Evolutionary conservation across 2,113 vertebrate species (phyloP), one percentile per base, ranked within the genome.

Genomic region (Leptosomus discolor): DNA sequence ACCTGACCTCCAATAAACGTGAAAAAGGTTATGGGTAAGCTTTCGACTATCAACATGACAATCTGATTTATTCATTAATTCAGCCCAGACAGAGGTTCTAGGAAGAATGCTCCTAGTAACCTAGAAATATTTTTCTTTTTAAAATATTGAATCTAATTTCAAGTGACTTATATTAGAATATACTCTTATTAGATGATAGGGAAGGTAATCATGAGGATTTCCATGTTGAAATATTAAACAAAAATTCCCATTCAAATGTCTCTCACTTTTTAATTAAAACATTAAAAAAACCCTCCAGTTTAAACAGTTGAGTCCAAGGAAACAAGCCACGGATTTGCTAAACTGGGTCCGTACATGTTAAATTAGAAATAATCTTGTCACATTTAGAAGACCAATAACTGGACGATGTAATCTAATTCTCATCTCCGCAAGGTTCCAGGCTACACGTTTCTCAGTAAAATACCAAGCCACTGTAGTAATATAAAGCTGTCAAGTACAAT

Each of bases 401-500:
- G 3, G 17, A 41, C 70, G n/a, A 26, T 34, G 43, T 82, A 92
- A 91, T 90, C 92, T 83, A 93, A 95, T 93, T 91, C 95, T 77
- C 91, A 27, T 36, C 88, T 94, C 88, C 15, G 50, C 68, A 11
- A 77, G 69, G 67, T 84, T 79, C 85, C 57, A 3, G 71, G 64
- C 89, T 81, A 50, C 83, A 15, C 5, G 8, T 51, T 88, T 71
- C 88, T 75, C 63, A 3, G 43, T 37, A 34, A 89, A 85, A 73
- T 8, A 64, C 58, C 39, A 57, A 90, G 65, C 41, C 58, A 46
- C n/a, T 53, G 86, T 30, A 93, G 91, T 79, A 93, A 96, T 88
- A 96, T 46, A 85, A 88, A 96, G 68, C 95, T 97, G 94, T 88
- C 92, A 96, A 92, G 92, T 58, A 50, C 79, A 96, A 96, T 95